phyloP scores from a whole-genome alignment of 2,797 vertebrate species.

The Cheirogaleus major region DNA sequence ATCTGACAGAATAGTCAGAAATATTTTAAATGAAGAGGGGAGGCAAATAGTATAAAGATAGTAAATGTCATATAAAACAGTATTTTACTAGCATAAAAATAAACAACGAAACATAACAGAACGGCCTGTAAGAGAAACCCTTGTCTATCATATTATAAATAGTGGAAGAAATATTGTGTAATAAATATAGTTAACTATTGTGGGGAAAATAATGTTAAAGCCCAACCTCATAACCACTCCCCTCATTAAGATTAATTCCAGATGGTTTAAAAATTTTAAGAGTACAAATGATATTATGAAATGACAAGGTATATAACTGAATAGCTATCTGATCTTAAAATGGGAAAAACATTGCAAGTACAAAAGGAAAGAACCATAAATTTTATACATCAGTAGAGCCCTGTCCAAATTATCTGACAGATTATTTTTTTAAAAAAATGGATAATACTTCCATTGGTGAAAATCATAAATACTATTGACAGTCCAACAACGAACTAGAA shows the following conservation, averaged over 20 bases:
- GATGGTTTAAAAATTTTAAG: constrained; percentile 24
- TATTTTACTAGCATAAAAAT: constrained; percentile 21
- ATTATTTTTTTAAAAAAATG: not conserved
- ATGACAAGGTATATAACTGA: not conserved
- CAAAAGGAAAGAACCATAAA: not conserved
- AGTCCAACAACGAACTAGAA: not conserved
- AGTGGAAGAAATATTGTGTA: not conserved
- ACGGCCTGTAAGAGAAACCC: not conserved
- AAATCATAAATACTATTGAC: not conserved
- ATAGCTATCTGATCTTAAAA: not conserved
- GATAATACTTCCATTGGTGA: not conserved
- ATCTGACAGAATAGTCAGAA: constrained; percentile 9
- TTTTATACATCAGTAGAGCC: not conserved
- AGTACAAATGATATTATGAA: not conserved
- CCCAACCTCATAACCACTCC: not conserved
- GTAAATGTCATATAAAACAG: constrained; percentile 54
- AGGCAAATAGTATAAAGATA: not conserved
- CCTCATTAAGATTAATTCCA: constrained; percentile 1
- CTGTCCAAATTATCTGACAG: not conserved
- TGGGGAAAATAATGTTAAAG: not conserved
- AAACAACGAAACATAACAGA: not conserved
- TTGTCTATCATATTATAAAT: not conserved
- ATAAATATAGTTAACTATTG: not conserved
- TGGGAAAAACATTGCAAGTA: not conserved
- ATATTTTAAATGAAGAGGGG: constrained; percentile 7